Evolutionary conservation across 2,888 invertebrate species (phyloP), one percentile per base, ranked within the genome.

Genomic region (Melanotus villosus): DNA sequence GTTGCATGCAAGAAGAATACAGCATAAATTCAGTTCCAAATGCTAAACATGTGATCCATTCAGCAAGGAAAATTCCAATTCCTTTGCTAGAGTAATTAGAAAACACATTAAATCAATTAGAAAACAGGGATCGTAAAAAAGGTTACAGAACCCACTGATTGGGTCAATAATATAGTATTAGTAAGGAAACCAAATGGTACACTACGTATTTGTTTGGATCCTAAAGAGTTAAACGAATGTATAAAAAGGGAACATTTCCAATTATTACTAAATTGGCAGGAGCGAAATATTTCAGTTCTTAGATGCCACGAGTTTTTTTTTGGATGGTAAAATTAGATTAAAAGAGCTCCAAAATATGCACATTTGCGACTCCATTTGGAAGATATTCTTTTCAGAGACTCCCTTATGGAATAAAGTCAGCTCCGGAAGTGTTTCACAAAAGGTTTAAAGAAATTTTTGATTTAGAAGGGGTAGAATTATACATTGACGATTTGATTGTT

Each of bases 401-500:
- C 9, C 56, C 64, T 12, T 64, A 41, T 36, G 56, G 64, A 7
- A 18, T 64, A 10, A 56, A 41, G n/a, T 18, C 12, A 9, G 26
- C 41, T 12, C 56, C 23, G 2, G 56, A 64, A 38, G 45, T 21
- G 0, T 65, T 65, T 45, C 10, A 56, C 10, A 16, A 43, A 10
- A 12, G 36, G 7, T 56, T 56, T 18, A 2, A 26, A 16, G 7
- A 60, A 23, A 47, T 60, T 34, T 60, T 64, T 56, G 30, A 64
- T 18, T 36, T 56, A 5, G 12, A 63, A 16, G 14, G 14, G 0
- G 38, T 38, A 6, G 4, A 16, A 4, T 1, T 36, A 5, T 38
- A 36, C 12, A 36, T 50, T 3, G 58, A 65, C 18, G 59, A 65
- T 9, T 59, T 65, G 10, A 50, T 59, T n/a, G 14, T 63, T 7